Conservation (phyloP, 1,140 invertebrate genomes). For the Dendrolimus punctatus region DNA sequence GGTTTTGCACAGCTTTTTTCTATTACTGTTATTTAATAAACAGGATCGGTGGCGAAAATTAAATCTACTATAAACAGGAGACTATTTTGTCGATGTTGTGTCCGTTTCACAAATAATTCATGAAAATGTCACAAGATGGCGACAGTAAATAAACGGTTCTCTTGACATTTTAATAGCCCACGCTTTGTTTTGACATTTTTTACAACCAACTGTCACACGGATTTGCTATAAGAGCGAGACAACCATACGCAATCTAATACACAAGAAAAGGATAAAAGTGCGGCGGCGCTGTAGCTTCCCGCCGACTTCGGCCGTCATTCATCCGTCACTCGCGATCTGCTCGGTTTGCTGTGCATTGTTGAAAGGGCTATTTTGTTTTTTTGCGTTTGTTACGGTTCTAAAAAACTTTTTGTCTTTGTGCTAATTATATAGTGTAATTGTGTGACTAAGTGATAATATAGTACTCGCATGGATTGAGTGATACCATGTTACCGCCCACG, state of each 20-base stretch:
- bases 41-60: slow-evolving; percentile 8
- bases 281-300: slow-evolving; percentile 66
- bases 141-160: slow-evolving; percentile 15
- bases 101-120: slow-evolving; percentile 11
- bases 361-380: slow-evolving; percentile 38
- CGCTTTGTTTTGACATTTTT: slow-evolving; percentile 65
- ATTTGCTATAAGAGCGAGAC: slow-evolving; percentile 35
- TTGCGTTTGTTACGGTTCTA: slow-evolving; percentile 27
- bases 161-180: slow-evolving; percentile 62
- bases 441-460: slow-evolving; percentile 28
- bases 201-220: slow-evolving; percentile 47
- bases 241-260: slow-evolving; percentile 12
- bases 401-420: slow-evolving; percentile 24
- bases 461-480: slow-evolving; percentile 59
- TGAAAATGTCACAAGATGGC: slow-evolving; percentile 27
- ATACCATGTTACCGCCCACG: slow-evolving; percentile 66
- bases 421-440: slow-evolving; percentile 24
- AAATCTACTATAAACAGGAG: slow-evolving; percentile 6
- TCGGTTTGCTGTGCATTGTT: slow-evolving; percentile 51
- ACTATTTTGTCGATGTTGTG: slow-evolving; percentile 1
- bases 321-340: slow-evolving; percentile 53
- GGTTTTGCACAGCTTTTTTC: background rate
- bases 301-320: slow-evolving; percentile 63
- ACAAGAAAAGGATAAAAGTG: slow-evolving; percentile 37
- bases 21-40: slow-evolving; percentile 11